phyloP scores from a whole-genome alignment of 1,140 invertebrate genomes.

The Drosophila ercepeae region DNA sequence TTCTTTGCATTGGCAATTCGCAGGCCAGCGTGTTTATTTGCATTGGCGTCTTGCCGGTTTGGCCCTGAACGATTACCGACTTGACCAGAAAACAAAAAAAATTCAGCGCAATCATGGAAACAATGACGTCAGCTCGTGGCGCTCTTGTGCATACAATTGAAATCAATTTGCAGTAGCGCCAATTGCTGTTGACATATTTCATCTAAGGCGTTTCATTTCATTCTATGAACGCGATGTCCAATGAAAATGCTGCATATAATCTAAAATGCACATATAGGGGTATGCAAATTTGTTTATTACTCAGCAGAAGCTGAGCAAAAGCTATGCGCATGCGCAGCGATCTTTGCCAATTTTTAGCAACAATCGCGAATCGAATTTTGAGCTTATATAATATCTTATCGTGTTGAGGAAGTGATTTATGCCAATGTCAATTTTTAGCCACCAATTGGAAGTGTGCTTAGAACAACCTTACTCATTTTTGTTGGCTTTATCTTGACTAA shows the following conservation, averaged over 20 bases:
- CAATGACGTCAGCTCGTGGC: conserved; percentile 66
- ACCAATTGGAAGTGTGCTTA: not conserved
- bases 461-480: conserved; percentile 17
- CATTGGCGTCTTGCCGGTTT: conserved; percentile 61
- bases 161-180: conserved; percentile 68
- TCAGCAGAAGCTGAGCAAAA: conserved; percentile 3
- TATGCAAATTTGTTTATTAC: conserved; percentile 57
- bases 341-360: conserved; percentile 2
- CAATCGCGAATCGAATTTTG: conserved; percentile 9
- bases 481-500: conserved; percentile 40
- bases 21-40: conserved; percentile 47
- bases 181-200: conserved; percentile 75
- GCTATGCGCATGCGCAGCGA: conserved; percentile 35
- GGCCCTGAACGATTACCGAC: conserved; percentile 49
- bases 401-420: conserved; percentile 21
- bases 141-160: conserved; percentile 67
- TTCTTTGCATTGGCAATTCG: conserved; percentile 24
- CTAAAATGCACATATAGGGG: conserved; percentile 13
- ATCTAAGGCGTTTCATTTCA: conserved; percentile 53
- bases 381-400: not conserved
- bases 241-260: conserved; percentile 10
- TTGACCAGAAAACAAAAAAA: conserved; percentile 27
- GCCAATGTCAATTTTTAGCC: not conserved
- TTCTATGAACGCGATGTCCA: not conserved
- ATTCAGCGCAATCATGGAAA: conserved; percentile 18